phyloP scores from a whole-genome alignment of 2,797 vertebrate genomes.

The Anomalospiza imberbis region DNA sequence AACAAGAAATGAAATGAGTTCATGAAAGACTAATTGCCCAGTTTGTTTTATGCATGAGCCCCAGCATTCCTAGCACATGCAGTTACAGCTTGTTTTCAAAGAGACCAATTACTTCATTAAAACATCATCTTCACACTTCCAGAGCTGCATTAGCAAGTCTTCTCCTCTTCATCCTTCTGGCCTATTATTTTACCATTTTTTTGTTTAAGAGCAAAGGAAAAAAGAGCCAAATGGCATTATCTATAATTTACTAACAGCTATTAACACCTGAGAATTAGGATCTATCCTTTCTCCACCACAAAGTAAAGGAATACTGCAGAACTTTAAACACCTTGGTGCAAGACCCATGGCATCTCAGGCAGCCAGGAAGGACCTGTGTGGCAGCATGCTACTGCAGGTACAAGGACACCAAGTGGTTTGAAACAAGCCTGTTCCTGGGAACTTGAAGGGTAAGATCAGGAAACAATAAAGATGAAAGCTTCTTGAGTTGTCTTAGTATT shows the following conservation, averaged over 20 bases:
- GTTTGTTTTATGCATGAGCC: constrained; percentile 39
- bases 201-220: neutral
- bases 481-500: neutral
- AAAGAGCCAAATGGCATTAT: neutral
- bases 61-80: neutral
- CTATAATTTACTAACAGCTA: neutral
- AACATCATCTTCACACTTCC: constrained; percentile 21
- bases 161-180: neutral
- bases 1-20: constrained; percentile 20
- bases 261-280: neutral
- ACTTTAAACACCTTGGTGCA: neutral
- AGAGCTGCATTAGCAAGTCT: neutral
- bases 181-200: neutral
- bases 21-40: constrained; percentile 30
- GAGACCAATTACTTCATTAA: constrained; percentile 43
- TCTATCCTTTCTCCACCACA: neutral
- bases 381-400: neutral
- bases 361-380: neutral
- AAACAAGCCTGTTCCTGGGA: neutral
- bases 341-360: neutral
- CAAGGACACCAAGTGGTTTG: neutral
- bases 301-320: neutral
- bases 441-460: neutral
- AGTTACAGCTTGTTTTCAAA: constrained; percentile 26
- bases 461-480: neutral